Evolutionary conservation across 2,113 vertebrate species (phyloP), one percentile per base, ranked within the genome.

Genomic region (Clupea harengus): DNA sequence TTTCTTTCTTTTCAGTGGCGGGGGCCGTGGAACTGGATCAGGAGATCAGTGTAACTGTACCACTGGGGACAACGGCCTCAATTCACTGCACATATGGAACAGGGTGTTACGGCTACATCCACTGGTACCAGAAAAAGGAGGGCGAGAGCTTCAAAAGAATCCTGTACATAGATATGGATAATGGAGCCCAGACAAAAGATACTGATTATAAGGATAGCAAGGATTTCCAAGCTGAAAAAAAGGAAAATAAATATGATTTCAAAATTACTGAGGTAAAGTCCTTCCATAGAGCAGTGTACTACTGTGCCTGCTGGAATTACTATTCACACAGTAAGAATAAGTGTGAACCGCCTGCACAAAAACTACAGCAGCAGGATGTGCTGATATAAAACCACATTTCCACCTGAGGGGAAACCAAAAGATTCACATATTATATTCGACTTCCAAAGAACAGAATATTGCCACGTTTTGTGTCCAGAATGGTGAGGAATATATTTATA

Each of bases 271-370:
- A 2, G 1, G 2, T 84, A 15, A 84, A 50, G 75, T 22, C 4
- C 3, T 78, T 25, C 18, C 52, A 89, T 44, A 78, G 44, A 4
- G 88, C 82, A 2, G 9, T 81, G 9, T 89, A 83, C 86, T 90
- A 87, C 87, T 90, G 86, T 22, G 88, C 89, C 32, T 85, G 86
- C 45, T 90, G 86, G 85, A 18, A 1, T 20, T 22, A 25, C 67
- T 39, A 72, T 0, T 39, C 13, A 82, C 86, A 90, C 88, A 89
- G 83, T 82, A 45, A 72, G n/a, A 83, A 18, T 15, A 45, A 78
- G 45, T 49, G 83, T 22, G 20, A 72, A 44, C 25, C 45, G 22
- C 39, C 54, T 22, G 54, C 54, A 22, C 54, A 89, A 75, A 87
- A 90, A 90, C 84, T 6, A n/a, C 18, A 78, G 17, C 18, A 78